Evolutionary conservation across 92 coral and sea anemone genomes (phyloP).

Genomic region (Zoanthus sansibaricus): DNA sequence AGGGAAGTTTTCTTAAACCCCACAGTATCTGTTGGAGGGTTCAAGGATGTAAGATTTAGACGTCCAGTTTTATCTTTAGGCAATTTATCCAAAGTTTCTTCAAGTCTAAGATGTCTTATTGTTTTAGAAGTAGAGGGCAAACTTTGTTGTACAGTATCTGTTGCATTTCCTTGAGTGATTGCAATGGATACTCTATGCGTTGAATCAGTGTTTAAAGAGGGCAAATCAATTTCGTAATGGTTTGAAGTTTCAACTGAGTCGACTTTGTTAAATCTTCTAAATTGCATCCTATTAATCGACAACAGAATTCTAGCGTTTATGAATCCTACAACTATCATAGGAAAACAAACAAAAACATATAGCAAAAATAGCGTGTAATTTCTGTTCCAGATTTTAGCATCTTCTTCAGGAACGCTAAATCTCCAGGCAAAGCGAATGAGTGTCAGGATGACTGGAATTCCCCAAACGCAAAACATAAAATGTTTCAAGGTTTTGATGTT

Average conservation of each 20-base stretch:
- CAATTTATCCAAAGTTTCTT: background rate
- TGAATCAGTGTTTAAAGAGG: background rate
- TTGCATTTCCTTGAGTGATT: background rate
- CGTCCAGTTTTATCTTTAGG: background rate
- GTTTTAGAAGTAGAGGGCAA: background rate
- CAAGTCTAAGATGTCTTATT: background rate
- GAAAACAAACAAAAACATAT: constrained; percentile 63
- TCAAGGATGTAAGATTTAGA: background rate
- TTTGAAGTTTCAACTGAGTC: background rate
- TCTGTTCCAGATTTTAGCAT: constrained; percentile 33
- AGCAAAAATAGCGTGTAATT: constrained; percentile 60
- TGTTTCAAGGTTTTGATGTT: constrained; percentile 43
- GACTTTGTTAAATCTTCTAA: background rate
- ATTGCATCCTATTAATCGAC: constrained; percentile 61
- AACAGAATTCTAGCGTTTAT: constrained; percentile 63
- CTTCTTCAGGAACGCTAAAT: constrained; percentile 16
- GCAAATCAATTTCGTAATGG: background rate
- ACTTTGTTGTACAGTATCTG: background rate
- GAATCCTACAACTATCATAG: constrained; percentile 49
- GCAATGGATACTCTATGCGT: background rate
- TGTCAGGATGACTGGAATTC: constrained; percentile 51
- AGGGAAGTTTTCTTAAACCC: background rate
- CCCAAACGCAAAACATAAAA: constrained; percentile 58
- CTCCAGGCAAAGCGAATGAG: constrained; percentile 60
- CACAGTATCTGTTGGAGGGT: background rate